Evolutionary conservation across 2,113 vertebrate genomes (phyloP).

Genomic region (Mohoua ochrocephala): DNA sequence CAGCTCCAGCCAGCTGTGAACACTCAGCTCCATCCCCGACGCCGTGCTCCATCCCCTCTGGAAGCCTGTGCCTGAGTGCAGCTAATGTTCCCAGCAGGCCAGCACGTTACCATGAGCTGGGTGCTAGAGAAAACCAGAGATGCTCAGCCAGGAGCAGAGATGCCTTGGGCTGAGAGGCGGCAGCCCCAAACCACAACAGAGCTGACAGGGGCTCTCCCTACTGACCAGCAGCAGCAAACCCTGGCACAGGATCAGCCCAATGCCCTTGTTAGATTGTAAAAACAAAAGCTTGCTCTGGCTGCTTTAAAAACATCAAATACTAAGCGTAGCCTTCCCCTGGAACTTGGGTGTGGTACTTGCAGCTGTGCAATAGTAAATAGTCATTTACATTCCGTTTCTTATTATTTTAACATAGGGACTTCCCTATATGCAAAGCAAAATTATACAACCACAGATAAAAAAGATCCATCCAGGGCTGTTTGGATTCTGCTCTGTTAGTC

Average conservation of each 20-base stretch:
- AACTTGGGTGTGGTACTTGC: not conserved
- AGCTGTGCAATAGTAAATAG: not conserved
- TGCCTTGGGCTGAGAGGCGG: not conserved
- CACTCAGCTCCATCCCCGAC: not conserved
- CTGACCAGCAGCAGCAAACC: not conserved
- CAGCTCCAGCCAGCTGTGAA: not conserved
- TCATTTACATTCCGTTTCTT: not conserved
- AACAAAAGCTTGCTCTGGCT: not conserved
- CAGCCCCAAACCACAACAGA: not conserved
- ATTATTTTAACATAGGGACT: not conserved
- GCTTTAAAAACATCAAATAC: not conserved
- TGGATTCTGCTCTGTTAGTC: not conserved
- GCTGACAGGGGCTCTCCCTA: not conserved
- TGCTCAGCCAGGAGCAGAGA: not conserved
- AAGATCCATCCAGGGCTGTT: not conserved
- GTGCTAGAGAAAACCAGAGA: not conserved
- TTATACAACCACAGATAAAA: not conserved
- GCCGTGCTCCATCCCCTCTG: not conserved
- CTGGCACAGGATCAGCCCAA: not conserved
- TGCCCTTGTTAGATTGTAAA: not conserved
- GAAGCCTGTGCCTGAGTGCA: accelerated
- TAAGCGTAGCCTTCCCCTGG: accelerated
- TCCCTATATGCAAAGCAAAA: not conserved
- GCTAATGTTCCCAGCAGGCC: not conserved
- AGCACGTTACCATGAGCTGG: accelerated